Evolutionary conservation across 2,888 invertebrate species (phyloP).

Genomic region (Drosophila mulleri): DNA sequence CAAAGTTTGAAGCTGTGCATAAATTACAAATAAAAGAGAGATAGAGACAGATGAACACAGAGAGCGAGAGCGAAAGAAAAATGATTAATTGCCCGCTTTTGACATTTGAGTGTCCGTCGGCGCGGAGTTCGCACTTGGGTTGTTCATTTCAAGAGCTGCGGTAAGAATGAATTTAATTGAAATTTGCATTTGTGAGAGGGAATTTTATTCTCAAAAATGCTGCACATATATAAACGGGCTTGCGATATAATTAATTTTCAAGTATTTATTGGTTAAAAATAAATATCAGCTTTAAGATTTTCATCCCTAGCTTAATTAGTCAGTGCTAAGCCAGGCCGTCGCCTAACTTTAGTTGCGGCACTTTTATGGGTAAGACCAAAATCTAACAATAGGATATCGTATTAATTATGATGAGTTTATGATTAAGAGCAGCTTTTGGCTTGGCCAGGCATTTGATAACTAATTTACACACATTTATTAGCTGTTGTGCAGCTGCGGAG

Average conservation of each 20-base stretch:
- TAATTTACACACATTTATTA: conserved; percentile 80
- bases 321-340: conserved; percentile 35
- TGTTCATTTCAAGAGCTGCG: conserved; percentile 4
- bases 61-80: conserved; percentile 13
- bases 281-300: neutral
- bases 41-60: neutral
- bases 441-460: conserved; percentile 62
- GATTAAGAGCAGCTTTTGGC: conserved; percentile 57
- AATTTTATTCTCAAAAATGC: neutral
- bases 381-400: conserved; percentile 36
- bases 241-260: conserved; percentile 18
- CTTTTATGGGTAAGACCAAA: conserved; percentile 3
- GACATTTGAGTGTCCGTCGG: conserved; percentile 32
- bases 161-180: conserved; percentile 43
- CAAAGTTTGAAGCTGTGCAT: conserved; percentile 51
- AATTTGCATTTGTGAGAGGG: conserved; percentile 30
- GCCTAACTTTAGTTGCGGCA: conserved; percentile 21
- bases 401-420: conserved; percentile 76
- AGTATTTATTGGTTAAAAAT: conserved; percentile 5
- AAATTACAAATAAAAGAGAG: conserved; percentile 54
- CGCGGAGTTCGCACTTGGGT: conserved; percentile 5
- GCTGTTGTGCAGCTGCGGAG: conserved; percentile 71
- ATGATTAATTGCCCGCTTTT: conserved; percentile 72
- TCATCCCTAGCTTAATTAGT: conserved; percentile 34
- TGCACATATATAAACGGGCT: conserved; percentile 2